Evolutionary conservation across 2,888 invertebrate genomes (phyloP), one percentile per base, ranked within the genome.

Genomic region (Xanthorhoe designata): DNA sequence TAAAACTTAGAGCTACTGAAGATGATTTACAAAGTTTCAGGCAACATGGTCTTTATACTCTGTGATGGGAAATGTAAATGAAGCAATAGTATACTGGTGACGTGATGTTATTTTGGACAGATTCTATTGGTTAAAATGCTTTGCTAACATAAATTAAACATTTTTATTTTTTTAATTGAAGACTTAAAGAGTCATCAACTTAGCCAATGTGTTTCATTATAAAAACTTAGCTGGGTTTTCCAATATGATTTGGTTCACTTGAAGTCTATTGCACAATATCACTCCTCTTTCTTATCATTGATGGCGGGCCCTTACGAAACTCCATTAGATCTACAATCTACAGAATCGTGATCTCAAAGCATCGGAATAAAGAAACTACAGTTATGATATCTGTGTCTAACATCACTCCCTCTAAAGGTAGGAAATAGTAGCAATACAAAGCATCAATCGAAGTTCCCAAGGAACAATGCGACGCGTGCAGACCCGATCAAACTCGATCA

Each of bases 381-480:
- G 80, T 80, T 79, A 75, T 9, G 71, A 74, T 78, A 80, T 78
- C 75, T 73, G 72, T 76, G 74, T 77, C 77, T 77, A 76, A 66
- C 70, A 73, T 60, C 68, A 70, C 69, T 66, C 59, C 63, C 57
- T 66, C 61, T 58, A 68, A 69, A 73, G 78, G 76, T 81, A 24
- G 24, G 24, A 3, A 83, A 85, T 82, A 81, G 79, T 74, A 72
- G 65, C 74, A 72, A 70, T 72, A 70, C 66, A 74, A 70, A 72
- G 70, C 69, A 73, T 73, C 64, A 74, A 78, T 79, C 69, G 77
- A 71, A 51, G 73, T 87, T 88, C 86, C 78, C 87, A 89, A 77
- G 79, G 75, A 80, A 75, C 81, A 82, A 83, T 83, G 78, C 78
- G 75, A 78, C 77, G 78, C 78, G 75, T 73, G 81, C 79, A 81